Conservation (phyloP, 2,797 vertebrate genomes). For the Lophotriccus pileatus region DNA sequence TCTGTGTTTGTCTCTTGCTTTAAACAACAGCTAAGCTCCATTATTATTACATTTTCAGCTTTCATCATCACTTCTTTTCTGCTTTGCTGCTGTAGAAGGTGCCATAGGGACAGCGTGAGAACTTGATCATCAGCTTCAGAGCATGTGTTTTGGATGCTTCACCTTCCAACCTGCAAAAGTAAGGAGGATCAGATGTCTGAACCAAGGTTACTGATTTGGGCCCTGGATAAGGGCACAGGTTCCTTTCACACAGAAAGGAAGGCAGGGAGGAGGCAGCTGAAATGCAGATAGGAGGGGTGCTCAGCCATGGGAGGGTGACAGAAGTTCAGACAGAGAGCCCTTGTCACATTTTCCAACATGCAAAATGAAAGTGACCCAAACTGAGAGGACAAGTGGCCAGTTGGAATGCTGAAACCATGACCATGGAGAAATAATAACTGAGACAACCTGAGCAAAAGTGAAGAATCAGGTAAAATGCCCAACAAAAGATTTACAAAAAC, state of each 20-base stretch:
- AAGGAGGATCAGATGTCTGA: neutral
- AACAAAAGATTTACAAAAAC: neutral
- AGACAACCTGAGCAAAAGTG: neutral
- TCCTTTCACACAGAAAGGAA: neutral
- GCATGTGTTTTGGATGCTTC: rapidly evolving
- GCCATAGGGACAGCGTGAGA: rapidly evolving
- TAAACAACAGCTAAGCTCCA: neutral
- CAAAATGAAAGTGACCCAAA: neutral
- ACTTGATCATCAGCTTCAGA: rapidly evolving
- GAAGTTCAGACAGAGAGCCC: rapidly evolving
- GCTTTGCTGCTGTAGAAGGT: neutral
- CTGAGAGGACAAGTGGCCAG: rapidly evolving
- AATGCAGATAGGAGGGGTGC: neutral
- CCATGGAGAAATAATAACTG: neutral
- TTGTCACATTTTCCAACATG: rapidly evolving
- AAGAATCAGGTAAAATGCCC: neutral
- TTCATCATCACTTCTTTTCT: neutral
- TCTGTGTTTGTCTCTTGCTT: neutral
- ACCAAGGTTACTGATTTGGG: neutral
- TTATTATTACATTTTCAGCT: neutral
- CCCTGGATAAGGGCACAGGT: neutral
- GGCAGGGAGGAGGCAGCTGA: neutral
- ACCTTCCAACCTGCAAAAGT: rapidly evolving
- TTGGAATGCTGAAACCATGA: neutral
- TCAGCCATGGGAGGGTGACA: rapidly evolving